Percentiles rank a stretch among this genome's conserved stretches.
phyloP scores from a whole-genome alignment of 2,797 vertebrate species.

The Argya squamiceps region DNA sequence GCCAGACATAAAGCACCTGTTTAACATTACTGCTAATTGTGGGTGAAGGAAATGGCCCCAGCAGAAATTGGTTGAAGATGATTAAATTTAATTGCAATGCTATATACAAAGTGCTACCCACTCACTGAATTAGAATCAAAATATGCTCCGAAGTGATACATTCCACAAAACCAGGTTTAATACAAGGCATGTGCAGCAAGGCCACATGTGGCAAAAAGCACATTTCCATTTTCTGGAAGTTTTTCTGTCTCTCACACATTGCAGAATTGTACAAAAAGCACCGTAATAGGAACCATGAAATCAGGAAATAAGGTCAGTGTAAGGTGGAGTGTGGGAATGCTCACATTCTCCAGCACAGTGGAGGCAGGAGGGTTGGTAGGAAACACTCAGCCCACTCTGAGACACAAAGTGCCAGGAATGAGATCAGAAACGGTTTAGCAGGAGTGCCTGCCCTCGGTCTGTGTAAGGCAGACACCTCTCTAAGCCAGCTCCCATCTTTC shows the following conservation, averaged over 20 bases:
- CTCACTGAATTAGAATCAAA: background rate
- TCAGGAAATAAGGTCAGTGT: background rate
- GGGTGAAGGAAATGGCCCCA: constrained; percentile 20
- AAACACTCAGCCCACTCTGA: background rate
- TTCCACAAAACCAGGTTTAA: background rate
- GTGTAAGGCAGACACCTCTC: background rate
- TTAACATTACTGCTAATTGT: constrained; percentile 39
- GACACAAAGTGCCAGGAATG: background rate
- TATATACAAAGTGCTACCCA: background rate
- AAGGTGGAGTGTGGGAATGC: background rate
- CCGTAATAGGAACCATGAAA: background rate
- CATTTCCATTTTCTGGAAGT: background rate
- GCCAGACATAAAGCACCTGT: constrained; percentile 39
- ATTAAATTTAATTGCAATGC: constrained; percentile 40
- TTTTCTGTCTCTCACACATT: background rate
- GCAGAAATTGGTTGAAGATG: constrained; percentile 22
- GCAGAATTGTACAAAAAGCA: background rate
- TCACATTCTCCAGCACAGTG: background rate
- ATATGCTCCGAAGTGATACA: background rate
- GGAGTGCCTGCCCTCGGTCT: background rate
- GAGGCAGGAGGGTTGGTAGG: background rate
- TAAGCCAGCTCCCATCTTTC: background rate
- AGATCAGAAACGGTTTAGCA: background rate
- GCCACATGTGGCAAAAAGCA: background rate
- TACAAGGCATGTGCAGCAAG: background rate